These are phyloP conservation scores for Acanthornis magna DNA, from an alignment of 2,797 vertebrate genomes.

Conservation along the genomic window DNA sequence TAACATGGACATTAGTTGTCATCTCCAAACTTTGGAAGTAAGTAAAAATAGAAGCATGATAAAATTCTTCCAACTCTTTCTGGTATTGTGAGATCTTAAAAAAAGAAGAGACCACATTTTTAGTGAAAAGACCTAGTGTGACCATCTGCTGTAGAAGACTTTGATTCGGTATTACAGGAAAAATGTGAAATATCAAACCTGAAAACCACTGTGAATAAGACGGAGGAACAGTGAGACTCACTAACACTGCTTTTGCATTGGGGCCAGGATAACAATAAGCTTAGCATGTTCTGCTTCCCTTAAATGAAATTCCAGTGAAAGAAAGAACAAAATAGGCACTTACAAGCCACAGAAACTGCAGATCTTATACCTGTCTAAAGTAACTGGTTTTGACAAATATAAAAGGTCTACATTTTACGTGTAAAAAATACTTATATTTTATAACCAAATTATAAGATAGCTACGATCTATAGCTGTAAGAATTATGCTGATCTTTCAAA, in stretches of 20 bases:
- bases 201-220: not conserved
- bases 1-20: not conserved
- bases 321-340: not conserved
- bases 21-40: not conserved
- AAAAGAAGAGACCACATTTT: not conserved
- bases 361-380: not conserved
- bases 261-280: not conserved
- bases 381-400: not conserved
- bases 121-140: not conserved
- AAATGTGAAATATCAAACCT: not conserved
- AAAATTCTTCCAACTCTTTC: not conserved
- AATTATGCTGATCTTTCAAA: not conserved
- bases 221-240: not conserved
- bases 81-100: not conserved
- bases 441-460: not conserved
- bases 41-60: not conserved
- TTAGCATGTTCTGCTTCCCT: not conserved
- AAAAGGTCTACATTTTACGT: not conserved
- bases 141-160: not conserved
- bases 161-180: not conserved
- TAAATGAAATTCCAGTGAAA: not conserved
- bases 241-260: not conserved
- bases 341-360: not conserved
- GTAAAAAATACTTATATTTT: not conserved
- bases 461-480: not conserved